Conservation (phyloP, 2,797 vertebrate species). For the Pangasius macronema region DNA sequence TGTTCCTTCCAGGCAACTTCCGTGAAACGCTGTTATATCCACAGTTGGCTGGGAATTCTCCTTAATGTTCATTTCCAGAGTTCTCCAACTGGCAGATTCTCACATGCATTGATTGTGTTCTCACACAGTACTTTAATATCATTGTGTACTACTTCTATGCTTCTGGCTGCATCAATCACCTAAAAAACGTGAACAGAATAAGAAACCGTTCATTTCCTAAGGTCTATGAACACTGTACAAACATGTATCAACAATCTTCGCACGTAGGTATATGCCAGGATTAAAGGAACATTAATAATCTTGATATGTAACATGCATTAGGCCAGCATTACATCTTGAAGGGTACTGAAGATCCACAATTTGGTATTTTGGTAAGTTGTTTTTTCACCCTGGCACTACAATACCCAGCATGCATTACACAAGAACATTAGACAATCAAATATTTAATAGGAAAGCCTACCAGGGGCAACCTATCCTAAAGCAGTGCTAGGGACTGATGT, state of each 20-base stretch:
- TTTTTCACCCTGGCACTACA: neutral
- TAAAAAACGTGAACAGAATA: conserved; percentile 44
- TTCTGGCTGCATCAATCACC: conserved; percentile 82
- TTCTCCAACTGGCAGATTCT: conserved; percentile 73
- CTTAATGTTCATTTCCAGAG: conserved; percentile 80
- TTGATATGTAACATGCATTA: neutral
- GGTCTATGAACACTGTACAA: neutral
- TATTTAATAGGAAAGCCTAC: neutral
- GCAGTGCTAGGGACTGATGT: neutral
- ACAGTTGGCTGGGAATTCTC: no score
- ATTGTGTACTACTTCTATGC: conserved; percentile 81
- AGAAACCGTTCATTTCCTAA: neutral
- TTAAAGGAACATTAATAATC: neutral
- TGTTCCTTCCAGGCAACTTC: neutral
- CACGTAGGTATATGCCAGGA: neutral
- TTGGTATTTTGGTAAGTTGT: neutral
- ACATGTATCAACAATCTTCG: neutral
- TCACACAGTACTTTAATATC: conserved; percentile 77
- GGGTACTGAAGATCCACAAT: neutral
- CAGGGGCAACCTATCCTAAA: neutral
- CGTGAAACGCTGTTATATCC: neutral
- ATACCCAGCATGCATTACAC: neutral
- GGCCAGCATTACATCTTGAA: neutral
- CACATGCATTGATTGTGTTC: conserved; percentile 65
- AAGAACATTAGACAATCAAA: neutral